A percentile compares a stretch with the other conserved stretches of the same genome.
These are phyloP conservation scores for Microtus pennsylvanicus DNA, from an alignment of 2,113 vertebrate genomes.

Conservation along the genomic window DNA sequence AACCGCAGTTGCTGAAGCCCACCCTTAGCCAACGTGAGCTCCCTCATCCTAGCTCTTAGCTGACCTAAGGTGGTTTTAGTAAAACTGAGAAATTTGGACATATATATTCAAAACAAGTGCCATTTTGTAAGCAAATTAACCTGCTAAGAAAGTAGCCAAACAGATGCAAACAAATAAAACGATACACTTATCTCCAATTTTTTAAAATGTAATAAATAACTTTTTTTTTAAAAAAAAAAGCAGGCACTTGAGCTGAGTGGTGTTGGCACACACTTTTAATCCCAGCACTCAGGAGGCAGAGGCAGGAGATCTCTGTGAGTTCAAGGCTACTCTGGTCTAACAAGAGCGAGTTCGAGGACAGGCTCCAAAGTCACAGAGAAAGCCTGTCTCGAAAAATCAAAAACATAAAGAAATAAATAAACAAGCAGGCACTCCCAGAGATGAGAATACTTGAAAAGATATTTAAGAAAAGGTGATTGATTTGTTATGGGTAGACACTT, in stretches of 20 bases:
- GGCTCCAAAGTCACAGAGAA: too few species aligned
- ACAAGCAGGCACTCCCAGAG: background rate
- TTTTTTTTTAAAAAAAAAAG: background rate
- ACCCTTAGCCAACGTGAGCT: rapidly evolving
- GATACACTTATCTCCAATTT: background rate
- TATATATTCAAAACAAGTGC: background rate
- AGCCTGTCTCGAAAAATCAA: too few species aligned
- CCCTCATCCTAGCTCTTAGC: background rate
- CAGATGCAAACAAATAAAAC: background rate
- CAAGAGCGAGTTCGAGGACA: too few species aligned
- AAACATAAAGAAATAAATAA: too few species aligned
- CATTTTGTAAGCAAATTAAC: background rate
- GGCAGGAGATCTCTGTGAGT: too few species aligned
- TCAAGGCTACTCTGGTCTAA: too few species aligned
- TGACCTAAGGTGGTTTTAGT: rapidly evolving
- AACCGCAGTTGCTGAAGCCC: rapidly evolving
- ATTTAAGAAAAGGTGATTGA: background rate
- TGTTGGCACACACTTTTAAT: too few species aligned
- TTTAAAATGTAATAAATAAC: background rate
- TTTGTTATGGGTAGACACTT: background rate
- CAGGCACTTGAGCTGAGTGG: too few species aligned
- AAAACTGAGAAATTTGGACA: background rate
- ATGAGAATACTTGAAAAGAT: background rate
- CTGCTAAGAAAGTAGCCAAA: background rate
- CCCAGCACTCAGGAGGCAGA: too few species aligned